Conservation (phyloP, 2,113 vertebrate species). For the Mastomys coucha region DNA sequence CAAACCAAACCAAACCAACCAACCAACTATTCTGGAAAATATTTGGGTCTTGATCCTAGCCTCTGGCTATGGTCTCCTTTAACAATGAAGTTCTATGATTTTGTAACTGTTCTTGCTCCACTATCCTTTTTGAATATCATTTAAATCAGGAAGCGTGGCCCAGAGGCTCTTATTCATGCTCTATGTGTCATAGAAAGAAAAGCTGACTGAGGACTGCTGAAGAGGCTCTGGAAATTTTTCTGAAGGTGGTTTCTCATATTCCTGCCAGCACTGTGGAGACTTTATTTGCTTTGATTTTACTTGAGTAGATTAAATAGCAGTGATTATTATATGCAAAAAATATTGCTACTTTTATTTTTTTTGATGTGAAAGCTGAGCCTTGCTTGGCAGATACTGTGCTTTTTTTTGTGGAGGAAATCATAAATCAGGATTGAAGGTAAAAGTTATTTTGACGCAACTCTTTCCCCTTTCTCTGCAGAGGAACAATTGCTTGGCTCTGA, state of each 20-base stretch:
- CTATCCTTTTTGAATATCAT: background rate
- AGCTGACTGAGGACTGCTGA: conserved; percentile 43
- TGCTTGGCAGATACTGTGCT: conserved; percentile 62
- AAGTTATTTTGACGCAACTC: conserved; percentile 65
- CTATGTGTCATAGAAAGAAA: conserved; percentile 55
- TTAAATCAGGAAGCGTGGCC: background rate
- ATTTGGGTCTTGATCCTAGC: background rate
- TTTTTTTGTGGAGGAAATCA: conserved; percentile 64
- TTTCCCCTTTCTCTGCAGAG: conserved; percentile 5
- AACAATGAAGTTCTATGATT: background rate
- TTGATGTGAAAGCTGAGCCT: conserved; percentile 61
- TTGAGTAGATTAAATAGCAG: conserved; percentile 36
- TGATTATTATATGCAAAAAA: conserved; percentile 70
- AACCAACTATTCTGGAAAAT: background rate
- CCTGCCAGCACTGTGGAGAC: conserved; percentile 52
- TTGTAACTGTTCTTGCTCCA: background rate
- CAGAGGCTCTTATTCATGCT: background rate
- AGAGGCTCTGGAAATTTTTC: conserved; percentile 70
- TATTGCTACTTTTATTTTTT: background rate
- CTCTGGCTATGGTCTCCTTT: background rate
- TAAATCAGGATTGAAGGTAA: conserved; percentile 67
- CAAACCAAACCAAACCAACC: background rate
- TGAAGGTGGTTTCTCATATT: conserved; percentile 30
- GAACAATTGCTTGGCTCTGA: background rate
- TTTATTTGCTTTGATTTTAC: conserved; percentile 66